Evolutionary conservation across 1,140 invertebrate species (phyloP).

Genomic region (Habropoda laboriosa): DNA sequence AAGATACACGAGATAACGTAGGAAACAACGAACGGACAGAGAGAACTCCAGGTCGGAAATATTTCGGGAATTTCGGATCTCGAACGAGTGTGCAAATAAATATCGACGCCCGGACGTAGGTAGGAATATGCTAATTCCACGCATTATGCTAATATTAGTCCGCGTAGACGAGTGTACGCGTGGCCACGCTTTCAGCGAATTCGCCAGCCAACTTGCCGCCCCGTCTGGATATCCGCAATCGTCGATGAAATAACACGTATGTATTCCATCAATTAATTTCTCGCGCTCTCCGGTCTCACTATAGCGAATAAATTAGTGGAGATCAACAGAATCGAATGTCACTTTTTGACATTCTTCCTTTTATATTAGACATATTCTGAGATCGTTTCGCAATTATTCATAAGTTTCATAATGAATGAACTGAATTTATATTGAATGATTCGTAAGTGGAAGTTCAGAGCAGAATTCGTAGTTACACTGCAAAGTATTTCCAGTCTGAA

Average conservation of each 20-base stretch:
- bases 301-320: not conserved
- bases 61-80: slow-evolving; percentile 8
- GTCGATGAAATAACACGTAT: slow-evolving; percentile 1
- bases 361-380: not conserved
- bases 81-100: slow-evolving; percentile 7
- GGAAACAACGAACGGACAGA: not conserved
- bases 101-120: slow-evolving; percentile 8
- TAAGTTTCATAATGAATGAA: no score
- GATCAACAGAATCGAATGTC: not conserved
- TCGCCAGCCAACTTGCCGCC: not conserved
- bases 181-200: slow-evolving; percentile 3
- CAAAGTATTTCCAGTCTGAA: no score
- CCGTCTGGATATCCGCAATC: slow-evolving; percentile 3
- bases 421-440: no score
- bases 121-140: slow-evolving; percentile 24
- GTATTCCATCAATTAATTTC: slow-evolving; percentile 12
- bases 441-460: no score
- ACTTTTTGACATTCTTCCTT: not conserved
- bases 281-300: not conserved
- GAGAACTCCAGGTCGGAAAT: not conserved
- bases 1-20: not conserved
- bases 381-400: not conserved
- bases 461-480: no score
- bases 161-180: slow-evolving; percentile 11
- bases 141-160: slow-evolving; percentile 17